phyloP scores from a whole-genome alignment of 1,140 invertebrate genomes.

The Drosophila dunni region DNA sequence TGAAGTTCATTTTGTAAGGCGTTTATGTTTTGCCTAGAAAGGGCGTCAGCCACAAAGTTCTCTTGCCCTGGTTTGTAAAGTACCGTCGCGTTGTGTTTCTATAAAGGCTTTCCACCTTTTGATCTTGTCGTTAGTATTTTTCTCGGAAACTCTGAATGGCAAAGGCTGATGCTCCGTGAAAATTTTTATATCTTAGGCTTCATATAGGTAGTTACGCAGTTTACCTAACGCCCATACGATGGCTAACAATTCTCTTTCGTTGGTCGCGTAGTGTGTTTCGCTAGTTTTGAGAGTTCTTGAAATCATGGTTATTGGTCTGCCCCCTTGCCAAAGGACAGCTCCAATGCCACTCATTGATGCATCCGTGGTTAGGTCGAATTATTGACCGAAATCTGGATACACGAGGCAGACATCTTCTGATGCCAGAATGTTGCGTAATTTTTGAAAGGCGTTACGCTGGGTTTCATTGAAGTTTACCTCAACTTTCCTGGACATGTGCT shows the following conservation, averaged over 20 bases:
- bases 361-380: no score
- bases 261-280: background rate
- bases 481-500: background rate
- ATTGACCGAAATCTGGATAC: no score
- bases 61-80: conserved; percentile 3
- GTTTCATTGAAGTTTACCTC: background rate
- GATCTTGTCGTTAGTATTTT: conserved; percentile 6
- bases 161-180: conserved; percentile 28
- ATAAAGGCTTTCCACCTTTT: conserved; percentile 16
- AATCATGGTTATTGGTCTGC: no score
- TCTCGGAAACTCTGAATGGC: conserved; percentile 2
- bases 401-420: no score
- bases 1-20: conserved; percentile 46
- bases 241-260: background rate
- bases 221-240: conserved; percentile 11
- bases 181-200: conserved; percentile 12
- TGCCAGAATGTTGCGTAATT: no score
- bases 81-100: conserved; percentile 10
- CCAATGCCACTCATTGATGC: no score
- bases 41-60: conserved; percentile 1
- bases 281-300: no score
- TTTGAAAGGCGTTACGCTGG: no score
- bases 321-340: no score
- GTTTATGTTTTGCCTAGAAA: background rate
- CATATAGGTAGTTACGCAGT: conserved; percentile 17